phyloP scores from a whole-genome alignment of 2,888 invertebrate genomes.

The Ceriagrion tenellum region DNA sequence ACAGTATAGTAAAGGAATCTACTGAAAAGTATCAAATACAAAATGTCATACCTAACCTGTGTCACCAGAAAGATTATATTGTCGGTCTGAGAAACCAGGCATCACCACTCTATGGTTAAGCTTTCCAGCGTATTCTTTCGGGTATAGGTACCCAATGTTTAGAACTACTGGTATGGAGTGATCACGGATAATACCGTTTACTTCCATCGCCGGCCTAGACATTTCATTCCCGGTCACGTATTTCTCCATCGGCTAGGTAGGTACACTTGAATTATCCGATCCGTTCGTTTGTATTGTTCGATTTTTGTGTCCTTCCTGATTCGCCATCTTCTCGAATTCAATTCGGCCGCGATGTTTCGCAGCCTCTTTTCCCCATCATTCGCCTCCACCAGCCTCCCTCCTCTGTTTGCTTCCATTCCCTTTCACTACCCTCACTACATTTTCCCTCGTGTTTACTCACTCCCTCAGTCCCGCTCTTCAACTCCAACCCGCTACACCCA shows the following conservation, averaged over 20 bases:
- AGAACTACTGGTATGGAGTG: too few relatives aligned
- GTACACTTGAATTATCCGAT: neutral
- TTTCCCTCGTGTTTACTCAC: neutral
- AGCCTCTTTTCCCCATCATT: neutral
- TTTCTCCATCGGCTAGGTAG: neutral
- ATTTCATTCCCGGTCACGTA: neutral
- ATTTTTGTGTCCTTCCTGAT: neutral
- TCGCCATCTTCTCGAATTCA: neutral
- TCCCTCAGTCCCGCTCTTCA: neutral
- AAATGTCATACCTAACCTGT: too few relatives aligned
- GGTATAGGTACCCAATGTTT: too few relatives aligned
- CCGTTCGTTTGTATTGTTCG: neutral
- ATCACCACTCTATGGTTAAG: too few relatives aligned
- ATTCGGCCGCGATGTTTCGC: neutral
- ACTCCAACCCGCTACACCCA: neutral
- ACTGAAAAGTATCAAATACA: too few relatives aligned
- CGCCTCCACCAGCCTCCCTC: neutral
- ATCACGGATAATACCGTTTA: too few relatives aligned
- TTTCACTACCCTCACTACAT: neutral
- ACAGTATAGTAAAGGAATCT: too few relatives aligned
- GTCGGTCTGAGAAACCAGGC: too few relatives aligned
- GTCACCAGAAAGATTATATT: too few relatives aligned
- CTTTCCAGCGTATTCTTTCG: too few relatives aligned
- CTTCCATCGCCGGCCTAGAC: neutral
- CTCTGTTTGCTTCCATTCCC: constrained; percentile 2